Evolutionary conservation across 1,140 invertebrate species (phyloP).

Genomic region (Micrasema longulum): DNA sequence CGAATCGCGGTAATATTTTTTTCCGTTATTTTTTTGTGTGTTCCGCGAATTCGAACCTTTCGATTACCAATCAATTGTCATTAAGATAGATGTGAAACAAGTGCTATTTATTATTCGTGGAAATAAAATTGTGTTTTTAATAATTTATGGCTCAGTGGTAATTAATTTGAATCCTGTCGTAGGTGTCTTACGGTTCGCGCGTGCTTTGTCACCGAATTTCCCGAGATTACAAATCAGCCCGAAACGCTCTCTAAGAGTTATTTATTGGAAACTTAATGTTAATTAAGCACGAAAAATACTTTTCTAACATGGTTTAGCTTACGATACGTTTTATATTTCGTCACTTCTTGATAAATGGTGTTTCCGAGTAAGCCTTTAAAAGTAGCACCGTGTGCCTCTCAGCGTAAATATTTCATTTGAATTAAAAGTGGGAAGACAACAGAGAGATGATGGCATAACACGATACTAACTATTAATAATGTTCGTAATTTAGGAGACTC

Average conservation of each 20-base stretch:
- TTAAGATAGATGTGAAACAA: neutral
- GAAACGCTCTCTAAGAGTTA: neutral
- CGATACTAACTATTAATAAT: conserved; percentile 17
- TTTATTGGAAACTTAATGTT: neutral
- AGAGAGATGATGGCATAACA: conserved; percentile 25
- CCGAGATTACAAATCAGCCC: neutral
- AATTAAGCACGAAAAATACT: conserved; percentile 27
- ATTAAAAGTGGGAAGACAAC: conserved; percentile 37
- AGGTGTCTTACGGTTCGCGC: too few species aligned
- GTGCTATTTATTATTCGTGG: neutral
- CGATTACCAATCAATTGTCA: neutral
- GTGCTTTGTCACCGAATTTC: neutral
- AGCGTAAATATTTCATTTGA: conserved; percentile 26
- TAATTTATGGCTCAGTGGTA: neutral
- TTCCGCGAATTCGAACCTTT: neutral
- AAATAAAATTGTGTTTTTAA: conserved; percentile 7
- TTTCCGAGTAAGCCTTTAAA: neutral
- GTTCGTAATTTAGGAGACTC: too few species aligned
- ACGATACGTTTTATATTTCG: neutral
- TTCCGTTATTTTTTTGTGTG: neutral
- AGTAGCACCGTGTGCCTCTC: neutral
- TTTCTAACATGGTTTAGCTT: neutral
- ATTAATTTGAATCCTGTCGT: too few species aligned
- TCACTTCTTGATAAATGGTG: conserved; percentile 25
- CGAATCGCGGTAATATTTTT: neutral